Base-by-base conservation (phyloP, 2,113 vertebrate species). In the Odocoileus virginianus region DNA sequence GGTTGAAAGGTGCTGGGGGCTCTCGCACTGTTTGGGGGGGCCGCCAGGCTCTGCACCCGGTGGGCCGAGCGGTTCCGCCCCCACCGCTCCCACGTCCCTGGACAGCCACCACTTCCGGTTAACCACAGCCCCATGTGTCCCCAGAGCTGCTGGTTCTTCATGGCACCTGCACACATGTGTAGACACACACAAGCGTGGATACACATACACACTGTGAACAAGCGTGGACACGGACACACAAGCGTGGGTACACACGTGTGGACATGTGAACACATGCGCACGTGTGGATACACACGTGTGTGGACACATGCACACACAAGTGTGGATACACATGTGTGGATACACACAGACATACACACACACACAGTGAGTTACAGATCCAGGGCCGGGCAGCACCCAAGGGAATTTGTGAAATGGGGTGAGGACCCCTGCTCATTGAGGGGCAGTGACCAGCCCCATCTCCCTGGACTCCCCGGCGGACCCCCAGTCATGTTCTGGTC, bases 11-110 rank as follows among this genome's bases (percentile, higher is more conserved):
- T n/a, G 13, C 74, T 9, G 8, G n/a, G 67, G 9, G 19, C 10
- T 71, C n/a, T 71, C 19, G 4, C 9, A 40, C 67, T 71, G 33
- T 8, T 36, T 40, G 52, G 1, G 28, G 11, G 33, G 81, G 23
- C 52, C 52, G 55, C 81, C 13, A 84, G 81, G 17, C 78, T 25
- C 25, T 1, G 0, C 81, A 45, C 16, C 36, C 52, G 17, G 4
- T 19, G 64, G 64, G 64, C 64, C n/a, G 33, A 36, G 33, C 9
- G 2, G 28, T 25, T 28, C 81, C 1, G 13, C n/a, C 27, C 13
- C 28, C 36, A 17, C 15, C 10, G 0, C 55, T 28, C 60, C 2
- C 43, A 6, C 0, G 0, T n/a, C 5, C n/a, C 43, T 54, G 9
- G 0, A 60, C 45, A 9, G 3, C 19, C 4, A 2, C 92, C 50